Evolutionary conservation across 2,888 invertebrate genomes (phyloP).

Genomic region (Peribatodes rhomboidaria): DNA sequence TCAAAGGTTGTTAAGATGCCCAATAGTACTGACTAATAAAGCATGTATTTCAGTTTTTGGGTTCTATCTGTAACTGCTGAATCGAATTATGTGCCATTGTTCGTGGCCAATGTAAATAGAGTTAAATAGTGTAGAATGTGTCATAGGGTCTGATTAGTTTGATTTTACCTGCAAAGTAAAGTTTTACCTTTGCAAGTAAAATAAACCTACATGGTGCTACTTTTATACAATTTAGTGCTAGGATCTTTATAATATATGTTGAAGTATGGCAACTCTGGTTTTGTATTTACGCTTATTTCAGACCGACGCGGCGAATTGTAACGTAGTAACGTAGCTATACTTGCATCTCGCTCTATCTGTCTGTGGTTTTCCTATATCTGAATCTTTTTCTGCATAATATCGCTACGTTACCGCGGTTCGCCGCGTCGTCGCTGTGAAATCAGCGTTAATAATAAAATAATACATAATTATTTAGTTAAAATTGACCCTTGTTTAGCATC

Average conservation of each 20-base stretch:
- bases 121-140: slow-evolving; percentile 26
- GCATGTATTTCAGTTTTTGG: too few relatives aligned
- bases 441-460: too few relatives aligned
- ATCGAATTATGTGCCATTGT: slow-evolving; percentile 34
- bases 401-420: too few relatives aligned
- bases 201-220: slow-evolving; percentile 32
- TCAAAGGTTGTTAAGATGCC: too few relatives aligned
- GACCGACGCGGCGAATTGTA: too few relatives aligned
- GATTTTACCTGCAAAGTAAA: slow-evolving; percentile 22
- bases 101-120: slow-evolving; percentile 39
- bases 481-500: neutral
- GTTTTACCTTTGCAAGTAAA: slow-evolving; percentile 14
- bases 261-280: slow-evolving; percentile 11
- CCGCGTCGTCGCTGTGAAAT: too few relatives aligned
- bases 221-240: slow-evolving; percentile 31
- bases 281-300: too few relatives aligned
- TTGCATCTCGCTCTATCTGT: too few relatives aligned
- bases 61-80: neutral
- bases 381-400: too few relatives aligned
- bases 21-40: too few relatives aligned
- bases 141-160: slow-evolving; percentile 19
- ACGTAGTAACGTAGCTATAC: too few relatives aligned
- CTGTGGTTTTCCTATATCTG: too few relatives aligned
- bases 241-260: slow-evolving; percentile 20
- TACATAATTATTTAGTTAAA: neutral